A percentile compares a stretch with the other conserved stretches of the same genome.
Evolutionary conservation across 2,113 vertebrate genomes (phyloP).

Genomic region (Suncus etruscus): DNA sequence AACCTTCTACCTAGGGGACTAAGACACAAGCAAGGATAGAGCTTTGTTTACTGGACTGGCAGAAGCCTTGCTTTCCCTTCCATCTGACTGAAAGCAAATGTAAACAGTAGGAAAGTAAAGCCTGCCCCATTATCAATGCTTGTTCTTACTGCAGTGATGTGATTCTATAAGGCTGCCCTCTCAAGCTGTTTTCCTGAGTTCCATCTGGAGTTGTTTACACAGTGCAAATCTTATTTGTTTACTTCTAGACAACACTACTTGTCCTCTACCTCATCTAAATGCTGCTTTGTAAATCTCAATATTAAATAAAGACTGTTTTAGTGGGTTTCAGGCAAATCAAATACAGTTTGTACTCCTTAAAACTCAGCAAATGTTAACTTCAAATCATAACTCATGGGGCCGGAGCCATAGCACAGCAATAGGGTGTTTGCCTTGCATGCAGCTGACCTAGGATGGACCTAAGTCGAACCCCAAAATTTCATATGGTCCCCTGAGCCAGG

Average conservation of each 20-base stretch:
- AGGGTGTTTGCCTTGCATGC: too few species aligned
- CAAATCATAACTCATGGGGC: not conserved
- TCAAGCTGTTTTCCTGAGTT: slow-evolving; percentile 61
- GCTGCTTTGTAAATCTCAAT: slow-evolving; percentile 26
- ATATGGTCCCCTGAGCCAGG: too few species aligned
- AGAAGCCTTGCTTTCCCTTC: slow-evolving; percentile 22
- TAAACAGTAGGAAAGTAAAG: slow-evolving; percentile 46
- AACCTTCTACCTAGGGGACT: slow-evolving; percentile 57
- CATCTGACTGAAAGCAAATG: slow-evolving; percentile 36
- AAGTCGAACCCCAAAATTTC: too few species aligned
- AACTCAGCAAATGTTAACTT: slow-evolving; percentile 1
- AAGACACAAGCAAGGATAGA: slow-evolving; percentile 40
- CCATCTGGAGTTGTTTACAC: slow-evolving; percentile 70
- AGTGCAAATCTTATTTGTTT: slow-evolving; percentile 59
- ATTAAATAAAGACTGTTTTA: not conserved
- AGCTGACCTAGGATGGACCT: too few species aligned
- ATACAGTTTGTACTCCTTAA: not conserved
- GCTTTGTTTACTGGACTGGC: slow-evolving; percentile 42
- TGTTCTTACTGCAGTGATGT: not conserved
- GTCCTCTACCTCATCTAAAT: not conserved
- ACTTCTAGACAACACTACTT: not conserved
- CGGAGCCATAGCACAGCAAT: too few species aligned
- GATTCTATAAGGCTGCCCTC: slow-evolving; percentile 46
- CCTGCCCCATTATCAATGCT: not conserved
- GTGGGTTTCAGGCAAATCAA: not conserved